These are phyloP conservation scores for Sibirionetta formosa DNA, from an alignment of 2,797 vertebrate species.

Conservation along the genomic window DNA sequence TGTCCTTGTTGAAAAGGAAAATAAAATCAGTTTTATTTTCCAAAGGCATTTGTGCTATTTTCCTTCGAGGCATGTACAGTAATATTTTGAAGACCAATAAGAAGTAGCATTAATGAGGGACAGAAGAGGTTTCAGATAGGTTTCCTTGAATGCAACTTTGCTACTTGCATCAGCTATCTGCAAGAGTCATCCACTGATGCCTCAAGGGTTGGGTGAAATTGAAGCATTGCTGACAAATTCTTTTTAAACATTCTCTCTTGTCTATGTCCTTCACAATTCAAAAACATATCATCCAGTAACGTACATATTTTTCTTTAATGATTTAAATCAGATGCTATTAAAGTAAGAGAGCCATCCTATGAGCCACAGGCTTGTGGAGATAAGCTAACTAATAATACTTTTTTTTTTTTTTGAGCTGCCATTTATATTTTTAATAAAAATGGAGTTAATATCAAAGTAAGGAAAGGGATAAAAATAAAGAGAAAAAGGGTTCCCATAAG, in stretches of 20 bases:
- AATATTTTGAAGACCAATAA: neutral
- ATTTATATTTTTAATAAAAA: conserved; percentile 8
- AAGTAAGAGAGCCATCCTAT: neutral
- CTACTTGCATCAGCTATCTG: neutral
- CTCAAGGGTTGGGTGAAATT: neutral
- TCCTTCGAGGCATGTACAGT: neutral
- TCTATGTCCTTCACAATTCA: neutral
- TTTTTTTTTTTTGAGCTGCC: neutral
- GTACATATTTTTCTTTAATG: neutral
- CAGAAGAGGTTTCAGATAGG: neutral
- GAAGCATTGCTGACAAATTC: neutral
- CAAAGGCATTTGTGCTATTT: neutral
- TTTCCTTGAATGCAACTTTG: neutral
- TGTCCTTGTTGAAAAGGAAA: neutral
- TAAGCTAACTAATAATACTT: neutral
- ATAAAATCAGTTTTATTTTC: neutral
- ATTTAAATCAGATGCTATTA: neutral
- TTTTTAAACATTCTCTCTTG: neutral
- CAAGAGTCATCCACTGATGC: neutral
- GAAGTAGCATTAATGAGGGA: neutral
- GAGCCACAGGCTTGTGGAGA: neutral
- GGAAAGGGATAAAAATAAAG: neutral
- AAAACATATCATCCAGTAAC: neutral
- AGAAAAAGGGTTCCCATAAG: neutral
- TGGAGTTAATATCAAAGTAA: conserved; percentile 3